Evolutionary conservation across 2,797 vertebrate genomes (phyloP).

Genomic region (Hoplostethus mediterraneus): DNA sequence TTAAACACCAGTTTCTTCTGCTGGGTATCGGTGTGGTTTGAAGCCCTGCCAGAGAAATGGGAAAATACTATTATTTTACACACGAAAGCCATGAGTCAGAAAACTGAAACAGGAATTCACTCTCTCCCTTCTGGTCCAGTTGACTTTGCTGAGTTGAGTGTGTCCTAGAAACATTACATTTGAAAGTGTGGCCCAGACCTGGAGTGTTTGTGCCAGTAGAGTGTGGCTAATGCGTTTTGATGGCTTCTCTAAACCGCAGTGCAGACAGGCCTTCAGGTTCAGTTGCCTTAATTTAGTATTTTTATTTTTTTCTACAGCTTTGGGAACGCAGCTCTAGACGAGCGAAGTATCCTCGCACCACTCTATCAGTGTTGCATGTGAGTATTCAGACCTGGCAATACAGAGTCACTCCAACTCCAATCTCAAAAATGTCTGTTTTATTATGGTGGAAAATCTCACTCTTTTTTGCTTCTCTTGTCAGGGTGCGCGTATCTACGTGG

Average conservation of each 20-base stretch:
- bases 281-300: not conserved
- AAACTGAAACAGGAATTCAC: slow-evolving; percentile 3
- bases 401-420: not conserved
- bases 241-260: slow-evolving; percentile 6
- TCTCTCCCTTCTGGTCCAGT: slow-evolving; percentile 5
- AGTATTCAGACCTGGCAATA: slow-evolving; percentile 72
- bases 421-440: not conserved
- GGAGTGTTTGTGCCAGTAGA: slow-evolving; percentile 4
- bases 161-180: slow-evolving; percentile 2
- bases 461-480: slow-evolving; percentile 58
- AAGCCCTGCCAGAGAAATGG: not conserved
- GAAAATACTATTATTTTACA: not conserved
- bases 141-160: slow-evolving; percentile 6
- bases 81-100: not conserved
- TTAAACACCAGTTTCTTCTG: too few relatives aligned
- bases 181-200: slow-evolving; percentile 2
- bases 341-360: slow-evolving; percentile 97
- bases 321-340: slow-evolving; percentile 94
- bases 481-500: slow-evolving; percentile 97
- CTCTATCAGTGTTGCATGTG: slow-evolving; percentile 99
- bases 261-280: slow-evolving; percentile 11
- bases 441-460: not conserved
- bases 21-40: too few relatives aligned
- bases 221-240: slow-evolving; percentile 32
- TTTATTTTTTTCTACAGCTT: slow-evolving; percentile 84